Conservation (phyloP, 2,888 invertebrate genomes). For the Masnerella sp. region DNA sequence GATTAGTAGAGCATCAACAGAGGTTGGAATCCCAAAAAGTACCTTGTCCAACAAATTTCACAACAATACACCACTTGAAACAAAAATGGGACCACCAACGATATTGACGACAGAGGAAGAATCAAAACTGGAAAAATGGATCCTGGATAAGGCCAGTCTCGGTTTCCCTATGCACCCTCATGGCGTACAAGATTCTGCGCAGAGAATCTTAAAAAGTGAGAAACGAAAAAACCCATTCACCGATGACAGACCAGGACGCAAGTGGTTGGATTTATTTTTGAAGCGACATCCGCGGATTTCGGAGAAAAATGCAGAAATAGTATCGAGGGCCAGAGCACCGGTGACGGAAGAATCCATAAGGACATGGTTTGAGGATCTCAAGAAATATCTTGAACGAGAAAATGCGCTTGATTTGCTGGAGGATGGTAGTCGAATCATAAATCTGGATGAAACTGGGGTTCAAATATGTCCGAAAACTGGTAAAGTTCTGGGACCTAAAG, state of each 20-base stretch:
- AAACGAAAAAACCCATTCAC: slow-evolving; percentile 60
- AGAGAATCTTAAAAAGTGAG: slow-evolving; percentile 52
- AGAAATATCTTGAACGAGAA: slow-evolving; percentile 13
- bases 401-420: slow-evolving; percentile 15
- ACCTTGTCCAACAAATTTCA: slow-evolving; percentile 32
- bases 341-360: slow-evolving; percentile 21
- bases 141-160: slow-evolving; percentile 55
- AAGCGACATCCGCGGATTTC: slow-evolving; percentile 63
- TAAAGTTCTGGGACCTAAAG: slow-evolving; percentile 1
- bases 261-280: slow-evolving; percentile 64
- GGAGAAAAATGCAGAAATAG: slow-evolving; percentile 59
- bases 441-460: slow-evolving; percentile 11
- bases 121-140: slow-evolving; percentile 53
- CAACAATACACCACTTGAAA: background rate
- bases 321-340: slow-evolving; percentile 62
- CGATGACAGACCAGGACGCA: slow-evolving; percentile 62
- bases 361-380: slow-evolving; percentile 8
- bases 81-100: background rate
- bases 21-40: slow-evolving; percentile 18
- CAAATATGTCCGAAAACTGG: slow-evolving; percentile 22
- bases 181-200: slow-evolving; percentile 62
- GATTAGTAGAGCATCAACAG: background rate
- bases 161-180: slow-evolving; percentile 64
- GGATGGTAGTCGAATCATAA: slow-evolving; percentile 11
- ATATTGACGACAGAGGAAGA: slow-evolving; percentile 36